These are phyloP conservation scores for Sesia apiformis DNA, from an alignment of 2,888 invertebrate species.

Conservation along the genomic window DNA sequence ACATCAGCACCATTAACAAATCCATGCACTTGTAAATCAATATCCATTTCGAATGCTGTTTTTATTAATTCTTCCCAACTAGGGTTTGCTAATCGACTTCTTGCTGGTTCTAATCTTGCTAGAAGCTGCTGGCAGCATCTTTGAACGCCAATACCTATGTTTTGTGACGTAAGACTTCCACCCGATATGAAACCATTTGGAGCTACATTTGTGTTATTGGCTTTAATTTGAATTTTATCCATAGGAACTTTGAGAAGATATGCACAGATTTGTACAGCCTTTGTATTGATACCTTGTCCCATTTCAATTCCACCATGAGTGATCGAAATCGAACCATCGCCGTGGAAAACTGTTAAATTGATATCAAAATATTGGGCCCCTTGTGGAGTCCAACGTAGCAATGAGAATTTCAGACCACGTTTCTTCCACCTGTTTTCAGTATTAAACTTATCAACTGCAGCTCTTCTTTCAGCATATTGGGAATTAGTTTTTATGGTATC, in stretches of 20 bases:
- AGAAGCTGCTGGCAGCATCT: slow-evolving; percentile 62
- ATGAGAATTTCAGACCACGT: slow-evolving; percentile 75
- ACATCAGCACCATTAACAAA: slow-evolving; percentile 32
- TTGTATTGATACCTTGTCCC: slow-evolving; percentile 83
- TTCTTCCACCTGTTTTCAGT: slow-evolving; percentile 80
- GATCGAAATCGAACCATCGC: slow-evolving; percentile 77
- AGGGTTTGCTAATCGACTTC: slow-evolving; percentile 48
- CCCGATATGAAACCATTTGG: slow-evolving; percentile 79
- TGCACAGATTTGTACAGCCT: slow-evolving; percentile 79
- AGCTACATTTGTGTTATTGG: slow-evolving; percentile 72
- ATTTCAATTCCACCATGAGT: slow-evolving; percentile 78
- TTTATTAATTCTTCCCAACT: slow-evolving; percentile 69
- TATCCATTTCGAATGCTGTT: slow-evolving; percentile 45
- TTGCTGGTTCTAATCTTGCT: slow-evolving; percentile 55
- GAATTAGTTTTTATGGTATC: slow-evolving; percentile 59
- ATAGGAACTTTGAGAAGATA: slow-evolving; percentile 76
- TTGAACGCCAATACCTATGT: slow-evolving; percentile 69
- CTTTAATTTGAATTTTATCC: slow-evolving; percentile 77
- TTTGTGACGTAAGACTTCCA: slow-evolving; percentile 79
- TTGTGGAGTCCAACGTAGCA: slow-evolving; percentile 73
- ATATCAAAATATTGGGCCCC: slow-evolving; percentile 42
- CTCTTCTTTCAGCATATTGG: slow-evolving; percentile 58
- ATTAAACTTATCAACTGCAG: slow-evolving; percentile 65
- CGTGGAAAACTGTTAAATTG: slow-evolving; percentile 73
- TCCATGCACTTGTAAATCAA: slow-evolving; percentile 47